Evolutionary conservation across 2,888 invertebrate species (phyloP).

Genomic region (Heteromyza rotundicornis): DNA sequence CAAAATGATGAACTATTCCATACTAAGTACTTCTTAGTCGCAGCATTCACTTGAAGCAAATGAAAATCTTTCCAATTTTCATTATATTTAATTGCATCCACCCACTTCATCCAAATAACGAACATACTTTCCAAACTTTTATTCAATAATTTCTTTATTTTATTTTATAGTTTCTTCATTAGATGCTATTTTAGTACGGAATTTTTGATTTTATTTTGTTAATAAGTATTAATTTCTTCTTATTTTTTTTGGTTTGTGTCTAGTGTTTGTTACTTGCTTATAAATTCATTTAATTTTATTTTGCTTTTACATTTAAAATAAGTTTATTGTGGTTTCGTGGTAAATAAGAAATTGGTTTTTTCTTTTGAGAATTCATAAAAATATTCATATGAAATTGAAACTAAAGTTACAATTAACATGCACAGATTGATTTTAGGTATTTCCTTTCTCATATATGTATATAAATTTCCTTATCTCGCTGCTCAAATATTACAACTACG

Average conservation of each 20-base stretch:
- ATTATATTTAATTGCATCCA: too few species aligned
- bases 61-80: too few species aligned
- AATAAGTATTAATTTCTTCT: background rate
- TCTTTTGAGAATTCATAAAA: too few species aligned
- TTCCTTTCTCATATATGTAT: slow-evolving; percentile 13
- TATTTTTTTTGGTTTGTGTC: background rate
- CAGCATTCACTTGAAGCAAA: too few species aligned
- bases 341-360: too few species aligned
- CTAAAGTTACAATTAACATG: background rate
- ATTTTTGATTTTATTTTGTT: slow-evolving; percentile 10
- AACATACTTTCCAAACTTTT: background rate
- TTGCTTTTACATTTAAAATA: too few species aligned
- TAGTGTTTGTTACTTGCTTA: slow-evolving; percentile 7
- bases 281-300: slow-evolving; percentile 10
- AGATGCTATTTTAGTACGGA: slow-evolving; percentile 11
- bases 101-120: too few species aligned
- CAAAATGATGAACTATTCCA: too few species aligned
- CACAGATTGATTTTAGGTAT: background rate
- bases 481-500: background rate
- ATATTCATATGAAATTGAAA: background rate
- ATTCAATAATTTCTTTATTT: slow-evolving; percentile 23
- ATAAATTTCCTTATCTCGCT: background rate
- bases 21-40: too few species aligned
- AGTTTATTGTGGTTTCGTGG: too few species aligned
- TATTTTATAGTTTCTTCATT: background rate